These are phyloP conservation scores for Pangasius krempfi DNA, from an alignment of 2,797 vertebrate species.

Conservation along the genomic window DNA sequence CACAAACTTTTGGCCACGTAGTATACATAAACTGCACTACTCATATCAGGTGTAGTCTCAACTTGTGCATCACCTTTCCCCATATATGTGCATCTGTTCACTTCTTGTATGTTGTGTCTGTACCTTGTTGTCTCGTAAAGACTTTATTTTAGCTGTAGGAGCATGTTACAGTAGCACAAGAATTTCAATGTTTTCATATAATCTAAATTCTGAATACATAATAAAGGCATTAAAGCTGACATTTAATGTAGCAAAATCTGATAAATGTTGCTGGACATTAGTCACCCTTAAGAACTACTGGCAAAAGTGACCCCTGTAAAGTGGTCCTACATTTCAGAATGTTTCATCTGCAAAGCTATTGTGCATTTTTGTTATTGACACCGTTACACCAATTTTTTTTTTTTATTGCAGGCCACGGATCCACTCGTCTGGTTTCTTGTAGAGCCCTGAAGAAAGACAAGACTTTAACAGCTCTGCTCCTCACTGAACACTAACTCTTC, in stretches of 20 bases:
- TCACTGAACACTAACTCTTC: constrained; percentile 18
- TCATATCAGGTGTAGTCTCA: neutral
- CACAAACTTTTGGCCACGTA: neutral
- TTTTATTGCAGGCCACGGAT: constrained; percentile 62
- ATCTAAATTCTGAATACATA: neutral
- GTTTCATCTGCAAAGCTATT: neutral
- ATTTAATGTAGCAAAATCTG: neutral
- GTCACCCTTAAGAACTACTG: neutral
- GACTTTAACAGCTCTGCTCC: neutral
- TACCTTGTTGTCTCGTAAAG: neutral
- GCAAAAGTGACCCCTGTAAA: neutral
- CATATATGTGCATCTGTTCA: neutral
- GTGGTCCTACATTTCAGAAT: neutral
- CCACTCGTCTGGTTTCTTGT: constrained; percentile 48
- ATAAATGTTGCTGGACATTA: neutral
- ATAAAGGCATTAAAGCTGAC: neutral
- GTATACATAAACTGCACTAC: neutral
- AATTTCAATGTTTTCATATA: neutral
- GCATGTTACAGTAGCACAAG: neutral
- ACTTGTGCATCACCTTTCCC: neutral
- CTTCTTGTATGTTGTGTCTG: neutral
- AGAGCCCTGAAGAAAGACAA: constrained; percentile 52
- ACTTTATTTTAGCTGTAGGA: neutral
- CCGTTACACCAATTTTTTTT: neutral
- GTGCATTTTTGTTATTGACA: neutral